phyloP scores from a whole-genome alignment of 2,797 vertebrate genomes.

The Pseudotriccus pelzelni region DNA sequence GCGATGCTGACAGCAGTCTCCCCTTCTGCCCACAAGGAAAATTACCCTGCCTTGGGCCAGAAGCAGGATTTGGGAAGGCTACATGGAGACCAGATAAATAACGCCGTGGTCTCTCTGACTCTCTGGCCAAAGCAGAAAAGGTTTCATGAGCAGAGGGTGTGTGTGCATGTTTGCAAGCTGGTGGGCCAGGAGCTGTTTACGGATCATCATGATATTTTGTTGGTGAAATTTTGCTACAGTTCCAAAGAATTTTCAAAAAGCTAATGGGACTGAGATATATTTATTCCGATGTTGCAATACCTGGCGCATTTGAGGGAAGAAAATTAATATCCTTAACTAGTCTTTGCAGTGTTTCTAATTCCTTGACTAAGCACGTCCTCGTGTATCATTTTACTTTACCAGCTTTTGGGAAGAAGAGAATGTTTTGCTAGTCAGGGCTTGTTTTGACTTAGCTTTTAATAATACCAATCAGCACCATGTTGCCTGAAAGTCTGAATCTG shows the following conservation, averaged over 20 bases:
- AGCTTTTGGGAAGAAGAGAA: conserved; percentile 40
- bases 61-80: neutral
- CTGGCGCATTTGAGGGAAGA: neutral
- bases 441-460: conserved; percentile 56
- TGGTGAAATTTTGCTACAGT: neutral
- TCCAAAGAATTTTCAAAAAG: conserved; percentile 17
- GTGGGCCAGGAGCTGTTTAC: neutral
- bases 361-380: conserved; percentile 39
- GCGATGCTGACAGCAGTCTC: neutral
- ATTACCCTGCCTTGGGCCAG: neutral
- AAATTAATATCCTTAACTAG: conserved; percentile 28
- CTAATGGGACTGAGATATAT: neutral
- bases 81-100: neutral
- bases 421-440: conserved; percentile 56
- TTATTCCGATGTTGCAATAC: conserved; percentile 35
- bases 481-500: conserved; percentile 65
- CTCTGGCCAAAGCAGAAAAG: accelerated
- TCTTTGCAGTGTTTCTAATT: conserved; percentile 29
- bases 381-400: conserved; percentile 48
- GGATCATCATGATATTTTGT: neutral
- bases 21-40: neutral
- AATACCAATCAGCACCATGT: conserved; percentile 50
- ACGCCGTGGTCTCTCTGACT: neutral
- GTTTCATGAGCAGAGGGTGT: neutral
- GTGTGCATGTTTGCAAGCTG: neutral